These are phyloP conservation scores for Mercenaria mercenaria DNA, from an alignment of 1,140 invertebrate genomes.

Conservation along the genomic window DNA sequence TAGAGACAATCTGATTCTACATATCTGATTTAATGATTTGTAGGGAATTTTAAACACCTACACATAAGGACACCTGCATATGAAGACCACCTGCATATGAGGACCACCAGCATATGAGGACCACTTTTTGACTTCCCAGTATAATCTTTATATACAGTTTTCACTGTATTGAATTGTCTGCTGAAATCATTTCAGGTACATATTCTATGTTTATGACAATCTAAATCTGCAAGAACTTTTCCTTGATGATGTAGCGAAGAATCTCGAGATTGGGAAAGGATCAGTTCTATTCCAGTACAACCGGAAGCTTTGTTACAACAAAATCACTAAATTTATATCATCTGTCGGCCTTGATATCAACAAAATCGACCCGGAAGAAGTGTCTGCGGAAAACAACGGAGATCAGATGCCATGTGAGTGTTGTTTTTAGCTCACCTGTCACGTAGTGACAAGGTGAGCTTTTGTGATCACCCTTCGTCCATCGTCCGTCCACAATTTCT, in stretches of 20 bases:
- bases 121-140: too few species aligned
- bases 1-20: too few species aligned
- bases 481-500: too few species aligned
- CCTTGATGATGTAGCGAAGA: conserved; percentile 88
- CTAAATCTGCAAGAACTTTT: conserved; percentile 96
- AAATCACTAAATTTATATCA: conserved; percentile 90
- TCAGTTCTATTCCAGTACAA: conserved; percentile 97
- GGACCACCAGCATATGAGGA: too few species aligned
- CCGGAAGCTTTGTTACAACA: conserved; percentile 94
- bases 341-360: conserved; percentile 78
- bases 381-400: conserved; percentile 94
- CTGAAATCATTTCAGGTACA: conserved; percentile 88
- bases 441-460: too few species aligned
- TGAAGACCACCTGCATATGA: too few species aligned
- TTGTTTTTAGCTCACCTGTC: neutral
- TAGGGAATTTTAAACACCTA: too few species aligned
- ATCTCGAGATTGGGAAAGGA: conserved; percentile 88
- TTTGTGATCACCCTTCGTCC: too few species aligned
- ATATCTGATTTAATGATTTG: too few species aligned
- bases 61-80: too few species aligned
- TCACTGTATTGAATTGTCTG: too few species aligned
- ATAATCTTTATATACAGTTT: too few species aligned
- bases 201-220: conserved; percentile 94
- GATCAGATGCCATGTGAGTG: conserved; percentile 93
- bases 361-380: conserved; percentile 87